phyloP scores from a whole-genome alignment of 1,140 invertebrate genomes.

The Elymnias hypermnestra region DNA sequence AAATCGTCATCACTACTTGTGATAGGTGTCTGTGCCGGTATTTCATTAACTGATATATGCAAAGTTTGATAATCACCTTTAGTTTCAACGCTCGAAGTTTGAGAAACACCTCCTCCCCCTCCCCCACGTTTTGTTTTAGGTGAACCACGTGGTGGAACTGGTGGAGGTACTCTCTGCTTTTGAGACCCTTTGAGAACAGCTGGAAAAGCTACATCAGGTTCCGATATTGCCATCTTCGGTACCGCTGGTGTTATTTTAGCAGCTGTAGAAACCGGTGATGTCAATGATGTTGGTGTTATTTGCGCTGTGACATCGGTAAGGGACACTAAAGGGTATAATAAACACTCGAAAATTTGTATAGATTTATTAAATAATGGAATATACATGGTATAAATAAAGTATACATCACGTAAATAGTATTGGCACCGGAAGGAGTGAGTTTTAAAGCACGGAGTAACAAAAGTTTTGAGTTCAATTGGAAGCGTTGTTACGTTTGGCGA shows the following conservation, averaged over 20 bases:
- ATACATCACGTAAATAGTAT: conserved; percentile 33
- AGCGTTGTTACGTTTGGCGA: conserved; percentile 33
- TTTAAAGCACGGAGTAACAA: conserved; percentile 43
- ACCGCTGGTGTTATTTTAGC: conserved; percentile 65
- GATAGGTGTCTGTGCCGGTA: conserved; percentile 48
- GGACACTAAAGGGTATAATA: conserved; percentile 56
- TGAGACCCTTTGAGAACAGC: conserved; percentile 84
- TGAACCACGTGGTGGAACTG: conserved; percentile 88
- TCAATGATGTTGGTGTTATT: conserved; percentile 77
- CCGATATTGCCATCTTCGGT: conserved; percentile 40
- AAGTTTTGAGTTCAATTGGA: conserved; percentile 52
- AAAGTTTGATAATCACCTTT: conserved; percentile 72
- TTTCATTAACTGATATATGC: conserved; percentile 51
- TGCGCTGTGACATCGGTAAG: conserved; percentile 71
- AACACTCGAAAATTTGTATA: conserved; percentile 55
- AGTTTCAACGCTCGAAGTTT: conserved; percentile 50
- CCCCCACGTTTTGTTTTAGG: conserved; percentile 78
- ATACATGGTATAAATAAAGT: conserved; percentile 21
- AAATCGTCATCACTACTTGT: conserved; percentile 68
- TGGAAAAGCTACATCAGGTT: conserved; percentile 78
- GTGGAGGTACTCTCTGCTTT: conserved; percentile 85
- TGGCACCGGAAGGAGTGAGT: conserved; percentile 46
- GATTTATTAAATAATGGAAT: conserved; percentile 36
- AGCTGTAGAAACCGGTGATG: conserved; percentile 69
- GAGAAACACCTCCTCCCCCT: conserved; percentile 62